These are phyloP conservation scores for Hirtodrosophila alboralis DNA, from an alignment of 2,888 invertebrate species.

Conservation along the genomic window DNA sequence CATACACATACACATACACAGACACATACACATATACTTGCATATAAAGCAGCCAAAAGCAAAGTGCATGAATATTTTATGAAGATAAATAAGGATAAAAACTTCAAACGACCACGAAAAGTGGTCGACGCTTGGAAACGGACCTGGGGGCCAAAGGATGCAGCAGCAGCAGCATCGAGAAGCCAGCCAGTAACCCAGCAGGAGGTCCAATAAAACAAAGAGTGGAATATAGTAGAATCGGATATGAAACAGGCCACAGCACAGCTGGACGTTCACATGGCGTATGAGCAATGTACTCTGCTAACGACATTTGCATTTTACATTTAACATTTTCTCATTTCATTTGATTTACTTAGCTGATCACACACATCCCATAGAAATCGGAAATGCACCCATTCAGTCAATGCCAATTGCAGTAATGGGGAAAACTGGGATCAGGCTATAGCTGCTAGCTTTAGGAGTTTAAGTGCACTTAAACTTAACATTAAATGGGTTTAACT, in stretches of 20 bases:
- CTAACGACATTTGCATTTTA: slow-evolving; percentile 43
- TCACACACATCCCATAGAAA: slow-evolving; percentile 23
- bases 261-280: slow-evolving; percentile 44
- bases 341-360: slow-evolving; percentile 22
- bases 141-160: slow-evolving; percentile 39
- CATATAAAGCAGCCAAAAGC: slow-evolving; percentile 50
- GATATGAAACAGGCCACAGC: slow-evolving; percentile 1
- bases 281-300: slow-evolving; percentile 54
- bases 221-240: slow-evolving; percentile 5
- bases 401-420: background rate
- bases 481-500: no score
- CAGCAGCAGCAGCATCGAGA: slow-evolving; percentile 27
- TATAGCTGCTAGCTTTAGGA: no score
- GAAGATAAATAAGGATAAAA: slow-evolving; percentile 79
- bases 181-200: slow-evolving; percentile 21
- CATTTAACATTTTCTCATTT: slow-evolving; percentile 26
- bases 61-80: slow-evolving; percentile 79
- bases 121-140: slow-evolving; percentile 54
- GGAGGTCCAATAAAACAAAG: slow-evolving; percentile 36
- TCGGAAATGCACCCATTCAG: slow-evolving; percentile 1
- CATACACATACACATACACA: slow-evolving; percentile 23
- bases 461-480: no score
- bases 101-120: slow-evolving; percentile 76
- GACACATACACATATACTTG: slow-evolving; percentile 9
- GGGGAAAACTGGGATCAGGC: no score